phyloP scores from a whole-genome alignment of 2,797 vertebrate genomes.

The Synaphobranchus kaupii region DNA sequence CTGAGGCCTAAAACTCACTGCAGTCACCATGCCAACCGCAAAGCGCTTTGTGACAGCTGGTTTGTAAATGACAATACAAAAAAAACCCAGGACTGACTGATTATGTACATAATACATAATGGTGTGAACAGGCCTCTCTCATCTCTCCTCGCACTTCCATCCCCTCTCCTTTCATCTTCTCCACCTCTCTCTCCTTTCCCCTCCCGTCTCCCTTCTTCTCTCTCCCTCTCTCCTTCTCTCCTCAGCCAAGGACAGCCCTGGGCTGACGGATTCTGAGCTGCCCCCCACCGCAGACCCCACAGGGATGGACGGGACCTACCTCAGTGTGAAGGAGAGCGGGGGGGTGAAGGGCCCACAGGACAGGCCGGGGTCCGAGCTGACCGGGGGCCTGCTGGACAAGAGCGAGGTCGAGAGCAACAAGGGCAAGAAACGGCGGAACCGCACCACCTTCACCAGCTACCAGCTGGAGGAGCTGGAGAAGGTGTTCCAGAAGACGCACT shows the following conservation, averaged over 20 bases:
- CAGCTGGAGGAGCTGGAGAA: slow-evolving; percentile 96
- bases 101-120: too few species aligned
- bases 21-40: too few species aligned
- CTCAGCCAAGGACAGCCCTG: slow-evolving; percentile 84
- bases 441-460: slow-evolving; percentile 95
- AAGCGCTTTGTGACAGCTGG: too few species aligned
- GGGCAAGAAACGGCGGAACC: slow-evolving; percentile 92
- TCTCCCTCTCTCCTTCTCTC: slow-evolving; percentile 24
- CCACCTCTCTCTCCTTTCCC: too few species aligned
- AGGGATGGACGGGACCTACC: slow-evolving; percentile 93
- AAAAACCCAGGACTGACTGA: not conserved
- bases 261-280: slow-evolving; percentile 81
- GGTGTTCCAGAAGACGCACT: slow-evolving; percentile 97
- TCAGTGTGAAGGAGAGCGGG: slow-evolving; percentile 84
- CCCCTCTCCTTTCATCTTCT: too few species aligned
- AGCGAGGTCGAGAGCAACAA: slow-evolving; percentile 91
- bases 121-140: too few species aligned
- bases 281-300: slow-evolving; percentile 77
- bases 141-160: too few species aligned
- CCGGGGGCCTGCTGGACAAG: slow-evolving; percentile 86
- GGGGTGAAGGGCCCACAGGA: slow-evolving; percentile 82
- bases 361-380: slow-evolving; percentile 77
- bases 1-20: too few species aligned
- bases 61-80: not conserved
- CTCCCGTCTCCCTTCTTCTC: not conserved